Base-by-base conservation (phyloP, 2,797 vertebrate genomes). In the Poliocrania exsul region DNA sequence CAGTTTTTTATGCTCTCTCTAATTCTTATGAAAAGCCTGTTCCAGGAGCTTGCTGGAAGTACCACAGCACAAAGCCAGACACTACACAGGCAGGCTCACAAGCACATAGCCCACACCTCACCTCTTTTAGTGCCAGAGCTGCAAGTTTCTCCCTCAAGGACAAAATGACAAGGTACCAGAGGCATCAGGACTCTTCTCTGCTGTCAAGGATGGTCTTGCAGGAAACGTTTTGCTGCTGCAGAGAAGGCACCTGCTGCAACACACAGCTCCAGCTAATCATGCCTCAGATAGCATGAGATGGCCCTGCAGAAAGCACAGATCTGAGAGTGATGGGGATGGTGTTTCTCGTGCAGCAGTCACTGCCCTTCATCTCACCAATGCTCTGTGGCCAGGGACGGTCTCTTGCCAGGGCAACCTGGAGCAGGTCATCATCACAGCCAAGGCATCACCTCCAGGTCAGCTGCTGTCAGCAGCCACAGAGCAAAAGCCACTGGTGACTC, bases 381-480 rank as follows among this genome's bases (percentile, higher is more conserved):
- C 13, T 72, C 33, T 47, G 28, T 23, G 50, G 58, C 21, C 54
- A 72, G 58, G 5, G 29, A 66, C 84, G 74, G 29, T 31, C 29
- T 57, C 17, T 79, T 13, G 19, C 24, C 8, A 20, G 0, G 2
- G 56, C 62, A 85, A 56, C 49, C 7, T 29, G 72, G 58, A 78
- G 29, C 42, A 42, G 35, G 71, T 69, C 66, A 58, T 35, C 47
- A 47, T 37, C 72, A 37, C 70, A 77, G 47, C 38, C 40, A 37
- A 16, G 31, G 25, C 46, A 23, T 80, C 69, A 72, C 9, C 66
- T 72, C 33, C 80, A 57, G 75, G 54, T n/a, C 57, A 65, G 77
- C 33, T 46, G 64, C 77, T 92, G 60, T 57, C 95, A 86, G 70
- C 81, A 84, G 74, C 42, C 64, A 58, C 9, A 38, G 24, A 75